A percentile compares a stretch with the other conserved stretches of the same genome.
Conservation (phyloP, 2,888 invertebrate genomes). For the Leptura quadrifasciata region DNA sequence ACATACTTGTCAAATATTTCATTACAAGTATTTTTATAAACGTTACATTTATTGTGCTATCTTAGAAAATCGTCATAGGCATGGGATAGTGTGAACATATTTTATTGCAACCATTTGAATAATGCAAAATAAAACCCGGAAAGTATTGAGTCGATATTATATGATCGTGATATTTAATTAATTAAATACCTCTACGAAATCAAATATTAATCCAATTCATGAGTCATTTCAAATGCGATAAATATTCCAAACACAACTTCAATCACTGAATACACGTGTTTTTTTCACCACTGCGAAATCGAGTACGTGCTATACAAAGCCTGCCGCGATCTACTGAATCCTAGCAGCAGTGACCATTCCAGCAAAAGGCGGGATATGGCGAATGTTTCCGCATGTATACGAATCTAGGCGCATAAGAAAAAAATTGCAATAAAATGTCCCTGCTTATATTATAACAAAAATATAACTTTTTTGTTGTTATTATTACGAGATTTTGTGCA, state of each 20-base stretch:
- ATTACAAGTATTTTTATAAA: neutral
- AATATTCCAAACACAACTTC: constrained; percentile 31
- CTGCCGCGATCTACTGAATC: constrained; percentile 44
- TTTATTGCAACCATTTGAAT: neutral
- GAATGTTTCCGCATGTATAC: constrained; percentile 52
- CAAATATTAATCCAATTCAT: constrained; percentile 32
- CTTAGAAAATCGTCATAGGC: neutral
- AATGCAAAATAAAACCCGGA: neutral
- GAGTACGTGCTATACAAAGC: constrained; percentile 37
- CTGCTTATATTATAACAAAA: constrained; percentile 11
- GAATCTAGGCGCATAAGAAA: constrained; percentile 47
- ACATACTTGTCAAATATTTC: neutral
- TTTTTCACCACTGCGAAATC: constrained; percentile 40
- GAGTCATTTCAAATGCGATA: neutral
- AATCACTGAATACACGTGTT: constrained; percentile 46
- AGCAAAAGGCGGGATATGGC: constrained; percentile 47
- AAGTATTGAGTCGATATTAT: constrained; percentile 35
- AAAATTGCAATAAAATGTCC: constrained; percentile 48
- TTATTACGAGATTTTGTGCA: neutral
- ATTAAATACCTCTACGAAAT: constrained; percentile 22
- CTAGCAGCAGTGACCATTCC: constrained; percentile 41
- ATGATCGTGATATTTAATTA: neutral
- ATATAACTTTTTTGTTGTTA: constrained; percentile 7
- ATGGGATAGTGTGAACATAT: neutral
- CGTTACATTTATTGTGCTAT: neutral